A percentile compares a stretch with the other conserved stretches of the same genome.
phyloP scores from a whole-genome alignment of 2,113 vertebrate species.

The Tringa solitaria region DNA sequence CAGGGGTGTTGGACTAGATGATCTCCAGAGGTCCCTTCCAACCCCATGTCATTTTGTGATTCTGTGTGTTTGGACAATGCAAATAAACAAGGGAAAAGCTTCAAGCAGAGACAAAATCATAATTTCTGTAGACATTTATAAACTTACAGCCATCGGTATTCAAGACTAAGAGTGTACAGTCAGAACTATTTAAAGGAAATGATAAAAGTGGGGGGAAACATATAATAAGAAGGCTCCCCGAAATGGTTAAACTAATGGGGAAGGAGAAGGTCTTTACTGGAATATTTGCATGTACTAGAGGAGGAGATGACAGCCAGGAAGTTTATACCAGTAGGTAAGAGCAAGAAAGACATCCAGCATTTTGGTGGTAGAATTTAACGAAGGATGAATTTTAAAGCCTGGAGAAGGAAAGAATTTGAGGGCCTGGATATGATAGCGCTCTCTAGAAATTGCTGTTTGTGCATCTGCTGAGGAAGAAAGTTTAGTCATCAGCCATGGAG shows the following conservation, averaged over 20 bases:
- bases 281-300: background rate
- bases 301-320: background rate
- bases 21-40: no score
- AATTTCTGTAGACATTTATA: background rate
- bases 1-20: no score
- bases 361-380: background rate
- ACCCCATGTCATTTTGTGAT: no score
- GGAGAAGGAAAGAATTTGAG: background rate
- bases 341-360: background rate
- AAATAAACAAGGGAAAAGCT: background rate
- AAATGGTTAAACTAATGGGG: background rate
- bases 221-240: background rate
- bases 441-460: background rate
- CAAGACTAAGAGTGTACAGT: background rate
- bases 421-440: background rate
- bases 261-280: background rate
- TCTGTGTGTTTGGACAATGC: background rate
- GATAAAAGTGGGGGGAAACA: background rate
- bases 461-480: background rate
- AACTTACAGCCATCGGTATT: background rate
- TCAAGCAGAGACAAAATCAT: background rate
- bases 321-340: background rate
- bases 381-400: background rate
- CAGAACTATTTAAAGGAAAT: background rate
- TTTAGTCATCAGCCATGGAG: background rate